Evolutionary conservation across 1,140 invertebrate species (phyloP).

Genomic region (Drosophila mauritiana): DNA sequence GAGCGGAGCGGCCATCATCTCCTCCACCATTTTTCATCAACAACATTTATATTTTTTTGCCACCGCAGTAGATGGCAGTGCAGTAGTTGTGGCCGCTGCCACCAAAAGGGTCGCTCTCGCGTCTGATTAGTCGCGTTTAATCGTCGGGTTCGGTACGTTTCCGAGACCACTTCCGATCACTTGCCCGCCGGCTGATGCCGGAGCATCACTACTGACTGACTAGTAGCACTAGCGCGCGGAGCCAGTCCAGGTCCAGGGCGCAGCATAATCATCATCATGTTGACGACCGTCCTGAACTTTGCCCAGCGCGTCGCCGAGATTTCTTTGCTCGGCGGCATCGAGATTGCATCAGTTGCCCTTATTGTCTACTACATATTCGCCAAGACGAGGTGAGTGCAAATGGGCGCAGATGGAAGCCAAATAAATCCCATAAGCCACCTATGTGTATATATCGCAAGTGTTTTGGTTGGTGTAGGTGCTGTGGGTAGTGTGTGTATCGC

Average conservation of each 20-base stretch:
- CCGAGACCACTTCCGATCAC: slow-evolving; percentile 50
- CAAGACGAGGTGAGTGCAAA: slow-evolving; percentile 77
- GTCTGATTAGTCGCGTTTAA: slow-evolving; percentile 13
- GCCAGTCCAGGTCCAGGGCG: background rate
- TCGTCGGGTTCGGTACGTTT: slow-evolving; percentile 15
- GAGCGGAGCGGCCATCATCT: slow-evolving; percentile 33
- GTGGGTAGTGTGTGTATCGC: background rate
- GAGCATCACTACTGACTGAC: slow-evolving; percentile 2
- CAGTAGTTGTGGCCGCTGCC: slow-evolving; percentile 17
- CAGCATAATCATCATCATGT: slow-evolving; percentile 52
- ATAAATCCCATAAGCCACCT: slow-evolving; percentile 38
- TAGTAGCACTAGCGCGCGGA: too few species aligned
- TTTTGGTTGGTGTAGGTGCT: too few species aligned
- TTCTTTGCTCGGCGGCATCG: slow-evolving; percentile 79
- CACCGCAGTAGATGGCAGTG: slow-evolving; percentile 3
- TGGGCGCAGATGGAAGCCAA: slow-evolving; percentile 49
- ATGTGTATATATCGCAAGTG: background rate
- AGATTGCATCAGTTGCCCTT: slow-evolving; percentile 77
- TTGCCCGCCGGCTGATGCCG: slow-evolving; percentile 41
- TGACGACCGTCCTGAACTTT: slow-evolving; percentile 69
- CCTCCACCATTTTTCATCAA: slow-evolving; percentile 47
- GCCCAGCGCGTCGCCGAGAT: slow-evolving; percentile 76
- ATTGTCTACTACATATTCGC: slow-evolving; percentile 81
- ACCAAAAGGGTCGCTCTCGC: slow-evolving; percentile 28
- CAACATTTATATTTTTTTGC: background rate